Base-by-base conservation (phyloP, 2,113 vertebrate species). In the Corapipo altera region DNA sequence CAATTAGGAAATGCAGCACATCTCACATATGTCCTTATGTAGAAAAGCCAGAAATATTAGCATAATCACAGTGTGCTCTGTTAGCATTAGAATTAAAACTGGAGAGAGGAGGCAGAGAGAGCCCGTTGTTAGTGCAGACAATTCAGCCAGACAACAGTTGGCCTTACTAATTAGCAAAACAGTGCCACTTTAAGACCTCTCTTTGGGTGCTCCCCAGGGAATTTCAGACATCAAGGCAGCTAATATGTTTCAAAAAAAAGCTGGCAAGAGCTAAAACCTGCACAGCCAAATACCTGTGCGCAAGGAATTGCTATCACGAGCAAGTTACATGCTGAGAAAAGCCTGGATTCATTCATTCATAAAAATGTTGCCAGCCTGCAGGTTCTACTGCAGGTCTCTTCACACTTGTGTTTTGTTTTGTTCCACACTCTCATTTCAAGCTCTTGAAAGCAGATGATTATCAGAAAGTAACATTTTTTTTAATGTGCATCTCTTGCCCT, bases 11-110 rank as follows among this genome's bases (percentile, higher is more conserved):
- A 81, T 26, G 39, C 49, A 59, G n/a, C 44, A 46, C 71, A 86
- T 82, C 94, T 97, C 97, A 90, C 80, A 94, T 94, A 94, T 85
- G 77, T 96, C 96, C 91, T 94, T 46, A 30, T 51, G 85, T 91
- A 94, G 74, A 89, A 97, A 92, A 95, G 95, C 85, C 94, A 98
- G 88, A 67, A 81, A 84, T 90, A 97, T 98, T 97, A 98, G 93
- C 97, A 97, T 97, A 97, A 97, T 97, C 96, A 95, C 95, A 96
- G 92, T 80, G 95, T 85, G 92, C 94, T 97, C 94, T 69, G 90
- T 93, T 92, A 97, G 93, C 93, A 95, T 93, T 72, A 72, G 85
- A 87, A 97, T 91, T 95, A 95, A 93, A 96, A 97, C 69, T 89
- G 87, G 82, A 52, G 73, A 59, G 77, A 35, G 41, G 37, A 94